Conservation (phyloP, 2,797 vertebrate species). For the Huso huso region DNA sequence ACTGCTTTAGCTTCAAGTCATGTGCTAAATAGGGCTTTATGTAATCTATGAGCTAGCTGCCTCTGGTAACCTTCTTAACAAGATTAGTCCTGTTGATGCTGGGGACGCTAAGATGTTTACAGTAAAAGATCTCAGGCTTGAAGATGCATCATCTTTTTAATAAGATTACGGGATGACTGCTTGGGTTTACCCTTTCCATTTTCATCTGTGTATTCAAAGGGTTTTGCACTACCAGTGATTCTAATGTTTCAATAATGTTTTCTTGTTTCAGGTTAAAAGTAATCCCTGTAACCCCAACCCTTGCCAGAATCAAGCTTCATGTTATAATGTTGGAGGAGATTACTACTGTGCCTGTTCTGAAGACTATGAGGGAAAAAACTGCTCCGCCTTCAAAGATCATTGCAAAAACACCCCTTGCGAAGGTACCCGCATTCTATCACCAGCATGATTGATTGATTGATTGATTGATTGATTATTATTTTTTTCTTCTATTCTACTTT, state of each 20-base stretch:
- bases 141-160: slow-evolving; percentile 6
- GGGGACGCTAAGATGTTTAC: slow-evolving; percentile 13
- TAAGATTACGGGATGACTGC: slow-evolving; percentile 6
- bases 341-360: slow-evolving; percentile 85
- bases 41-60: neutral
- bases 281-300: slow-evolving; percentile 79
- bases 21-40: neutral
- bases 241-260: neutral
- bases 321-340: slow-evolving; percentile 67
- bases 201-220: neutral
- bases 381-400: slow-evolving; percentile 78
- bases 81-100: neutral
- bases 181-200: neutral
- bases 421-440: slow-evolving; percentile 49
- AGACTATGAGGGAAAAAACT: slow-evolving; percentile 82
- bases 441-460: no score
- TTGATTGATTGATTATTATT: no score
- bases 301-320: slow-evolving; percentile 77
- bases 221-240: slow-evolving; percentile 6
- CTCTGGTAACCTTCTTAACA: no score
- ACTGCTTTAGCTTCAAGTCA: neutral
- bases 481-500: no score
- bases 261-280: slow-evolving; percentile 56
- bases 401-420: slow-evolving; percentile 81
- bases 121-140: neutral